phyloP scores from a whole-genome alignment of 2,888 invertebrate genomes.

The Stenoptilia bipunctidactyla region DNA sequence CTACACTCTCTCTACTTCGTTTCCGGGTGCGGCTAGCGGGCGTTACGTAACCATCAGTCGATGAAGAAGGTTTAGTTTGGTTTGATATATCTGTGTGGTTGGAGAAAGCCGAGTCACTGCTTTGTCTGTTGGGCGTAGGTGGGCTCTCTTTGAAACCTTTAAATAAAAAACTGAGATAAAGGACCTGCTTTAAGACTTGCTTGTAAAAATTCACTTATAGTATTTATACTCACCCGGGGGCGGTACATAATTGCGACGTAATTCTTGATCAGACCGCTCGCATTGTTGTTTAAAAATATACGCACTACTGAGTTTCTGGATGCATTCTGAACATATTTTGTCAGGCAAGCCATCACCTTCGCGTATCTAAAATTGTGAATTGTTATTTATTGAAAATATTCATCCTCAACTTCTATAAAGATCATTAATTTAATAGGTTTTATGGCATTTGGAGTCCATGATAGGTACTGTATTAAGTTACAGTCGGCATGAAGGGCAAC shows the following conservation, averaged over 20 bases:
- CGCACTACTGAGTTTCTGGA: constrained; percentile 61
- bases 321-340: constrained; percentile 61
- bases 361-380: constrained; percentile 41
- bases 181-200: no score
- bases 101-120: constrained; percentile 62
- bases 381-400: no score
- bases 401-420: no score
- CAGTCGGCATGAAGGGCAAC: no score
- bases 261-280: constrained; percentile 56
- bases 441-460: no score
- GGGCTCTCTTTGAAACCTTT: constrained; percentile 28
- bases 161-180: no score
- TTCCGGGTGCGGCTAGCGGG: constrained; percentile 35
- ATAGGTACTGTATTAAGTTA: no score
- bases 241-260: constrained; percentile 56
- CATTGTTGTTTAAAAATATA: constrained; percentile 67
- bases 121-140: constrained; percentile 48
- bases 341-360: constrained; percentile 65
- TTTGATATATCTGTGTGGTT: constrained; percentile 50
- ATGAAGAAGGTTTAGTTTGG: constrained; percentile 32
- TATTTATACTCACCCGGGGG: constrained; percentile 38
- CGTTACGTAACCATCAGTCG: constrained; percentile 31
- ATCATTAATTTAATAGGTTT: no score
- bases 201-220: no score
- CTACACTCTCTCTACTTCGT: constrained; percentile 44